Evolutionary conservation across 64 coral and sea anemone genomes (phyloP).

Genomic region (Platygyra sinensis): DNA sequence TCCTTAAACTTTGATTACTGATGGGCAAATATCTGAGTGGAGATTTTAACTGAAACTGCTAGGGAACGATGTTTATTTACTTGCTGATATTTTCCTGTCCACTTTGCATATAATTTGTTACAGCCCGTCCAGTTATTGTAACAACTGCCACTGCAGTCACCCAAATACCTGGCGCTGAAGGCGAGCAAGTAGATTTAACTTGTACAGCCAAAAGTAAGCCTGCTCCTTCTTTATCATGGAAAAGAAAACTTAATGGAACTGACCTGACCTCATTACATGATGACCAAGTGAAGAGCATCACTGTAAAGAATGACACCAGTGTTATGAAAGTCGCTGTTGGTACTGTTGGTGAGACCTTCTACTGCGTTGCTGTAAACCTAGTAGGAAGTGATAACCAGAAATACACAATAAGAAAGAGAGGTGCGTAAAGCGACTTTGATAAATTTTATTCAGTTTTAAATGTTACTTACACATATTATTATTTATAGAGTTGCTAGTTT

Average conservation of each 20-base stretch:
- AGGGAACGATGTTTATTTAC: too few species aligned
- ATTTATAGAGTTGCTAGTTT: too few species aligned
- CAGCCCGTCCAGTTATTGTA: slow-evolving; percentile 68
- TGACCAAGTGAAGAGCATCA: slow-evolving; percentile 8
- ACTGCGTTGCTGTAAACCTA: slow-evolving; percentile 67
- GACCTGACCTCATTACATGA: background rate
- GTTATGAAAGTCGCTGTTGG: slow-evolving; percentile 11
- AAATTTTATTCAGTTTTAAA: too few species aligned
- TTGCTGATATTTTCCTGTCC: too few species aligned
- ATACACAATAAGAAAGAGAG: slow-evolving; percentile 70
- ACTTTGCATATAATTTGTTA: background rate
- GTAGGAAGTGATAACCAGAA: slow-evolving; percentile 52
- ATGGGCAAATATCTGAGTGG: too few species aligned
- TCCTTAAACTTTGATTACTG: too few species aligned
- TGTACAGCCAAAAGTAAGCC: slow-evolving; percentile 57
- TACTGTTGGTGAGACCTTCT: slow-evolving; percentile 32
- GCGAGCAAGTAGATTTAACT: background rate
- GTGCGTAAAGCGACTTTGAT: slow-evolving; percentile 8
- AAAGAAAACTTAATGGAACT: slow-evolving; percentile 24
- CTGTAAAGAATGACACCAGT: background rate
- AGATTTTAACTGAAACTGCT: too few species aligned
- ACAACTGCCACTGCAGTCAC: slow-evolving; percentile 58
- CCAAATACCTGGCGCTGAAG: slow-evolving; percentile 56
- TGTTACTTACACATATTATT: too few species aligned
- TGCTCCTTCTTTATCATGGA: slow-evolving; percentile 40